A percentile compares a stretch with the other conserved stretches of the same genome.
These are phyloP conservation scores for Zaprionus capensis DNA, from an alignment of 1,140 invertebrate species.

Conservation along the genomic window DNA sequence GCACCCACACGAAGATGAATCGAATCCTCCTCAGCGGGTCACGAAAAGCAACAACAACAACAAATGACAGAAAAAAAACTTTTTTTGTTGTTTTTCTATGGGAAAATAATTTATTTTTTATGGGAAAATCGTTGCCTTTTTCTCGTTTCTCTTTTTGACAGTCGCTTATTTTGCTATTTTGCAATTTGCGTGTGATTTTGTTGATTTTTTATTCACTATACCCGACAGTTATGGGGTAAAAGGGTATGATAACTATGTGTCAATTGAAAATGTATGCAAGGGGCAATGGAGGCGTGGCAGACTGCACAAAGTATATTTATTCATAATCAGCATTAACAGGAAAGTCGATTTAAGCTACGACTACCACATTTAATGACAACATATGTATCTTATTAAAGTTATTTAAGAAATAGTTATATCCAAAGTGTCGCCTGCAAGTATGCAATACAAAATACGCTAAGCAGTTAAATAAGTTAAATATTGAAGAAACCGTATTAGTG, in stretches of 20 bases:
- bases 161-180: constrained; percentile 44
- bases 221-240: too few species aligned
- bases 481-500: too few species aligned
- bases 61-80: constrained; percentile 18
- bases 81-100: constrained; percentile 38
- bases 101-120: constrained; percentile 66
- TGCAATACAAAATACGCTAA: too few species aligned
- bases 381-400: too few species aligned
- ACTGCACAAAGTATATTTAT: neutral
- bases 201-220: constrained; percentile 24
- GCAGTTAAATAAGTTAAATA: too few species aligned
- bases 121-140: constrained; percentile 48
- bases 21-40: constrained; percentile 53
- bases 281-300: neutral
- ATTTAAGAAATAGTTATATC: too few species aligned
- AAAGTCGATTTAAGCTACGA: too few species aligned
- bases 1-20: constrained; percentile 58
- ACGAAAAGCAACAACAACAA: constrained; percentile 55
- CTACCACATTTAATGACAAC: too few species aligned
- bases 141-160: constrained; percentile 43
- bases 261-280: neutral
- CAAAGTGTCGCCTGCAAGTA: too few species aligned
- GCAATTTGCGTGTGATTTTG: constrained; percentile 54
- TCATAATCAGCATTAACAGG: neutral
- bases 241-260: neutral